phyloP scores from a whole-genome alignment of 1,140 invertebrate species.

The Drosophila ogumai region DNA sequence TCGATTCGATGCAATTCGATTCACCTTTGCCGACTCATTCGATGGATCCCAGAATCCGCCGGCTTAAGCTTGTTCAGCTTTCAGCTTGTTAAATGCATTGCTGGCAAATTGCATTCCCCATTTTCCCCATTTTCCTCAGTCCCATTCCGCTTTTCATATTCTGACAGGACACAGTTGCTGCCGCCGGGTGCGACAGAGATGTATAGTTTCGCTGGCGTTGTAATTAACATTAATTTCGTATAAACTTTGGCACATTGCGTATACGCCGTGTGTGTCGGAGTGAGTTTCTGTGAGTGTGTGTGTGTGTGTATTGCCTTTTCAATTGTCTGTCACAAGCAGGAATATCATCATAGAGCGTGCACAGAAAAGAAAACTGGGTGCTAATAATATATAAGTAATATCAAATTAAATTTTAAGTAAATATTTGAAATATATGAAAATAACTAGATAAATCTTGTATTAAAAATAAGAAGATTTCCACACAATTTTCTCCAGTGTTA shows the following conservation, averaged over 20 bases:
- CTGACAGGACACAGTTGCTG: constrained; percentile 38
- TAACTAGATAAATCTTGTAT: not conserved
- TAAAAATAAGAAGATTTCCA: not conserved
- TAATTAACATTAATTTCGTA: constrained; percentile 75
- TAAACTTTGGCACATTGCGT: constrained; percentile 68
- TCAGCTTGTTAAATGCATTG: constrained; percentile 51
- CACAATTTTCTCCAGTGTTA: not conserved
- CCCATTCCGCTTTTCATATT: constrained; percentile 1
- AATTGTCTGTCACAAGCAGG: constrained; percentile 48
- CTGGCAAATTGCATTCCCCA: constrained; percentile 48
- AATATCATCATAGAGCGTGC: constrained; percentile 17
- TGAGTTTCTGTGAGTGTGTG: constrained; percentile 2
- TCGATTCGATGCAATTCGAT: constrained; percentile 14
- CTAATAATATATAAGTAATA: too few relatives aligned
- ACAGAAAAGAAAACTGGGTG: not conserved
- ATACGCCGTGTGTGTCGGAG: constrained; percentile 22
- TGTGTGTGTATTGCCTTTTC: constrained; percentile 40
- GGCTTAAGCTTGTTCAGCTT: constrained; percentile 38
- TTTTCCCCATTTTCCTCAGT: constrained; percentile 5
- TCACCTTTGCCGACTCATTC: constrained; percentile 41
- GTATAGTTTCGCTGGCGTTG: constrained; percentile 39
- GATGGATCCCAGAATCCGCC: constrained; percentile 8
- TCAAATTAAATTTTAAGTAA: too few relatives aligned
- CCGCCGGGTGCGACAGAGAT: constrained; percentile 24
- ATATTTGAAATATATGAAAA: not conserved